Evolutionary conservation across 2,888 invertebrate species (phyloP).

Genomic region (Macrophya alboannulata): DNA sequence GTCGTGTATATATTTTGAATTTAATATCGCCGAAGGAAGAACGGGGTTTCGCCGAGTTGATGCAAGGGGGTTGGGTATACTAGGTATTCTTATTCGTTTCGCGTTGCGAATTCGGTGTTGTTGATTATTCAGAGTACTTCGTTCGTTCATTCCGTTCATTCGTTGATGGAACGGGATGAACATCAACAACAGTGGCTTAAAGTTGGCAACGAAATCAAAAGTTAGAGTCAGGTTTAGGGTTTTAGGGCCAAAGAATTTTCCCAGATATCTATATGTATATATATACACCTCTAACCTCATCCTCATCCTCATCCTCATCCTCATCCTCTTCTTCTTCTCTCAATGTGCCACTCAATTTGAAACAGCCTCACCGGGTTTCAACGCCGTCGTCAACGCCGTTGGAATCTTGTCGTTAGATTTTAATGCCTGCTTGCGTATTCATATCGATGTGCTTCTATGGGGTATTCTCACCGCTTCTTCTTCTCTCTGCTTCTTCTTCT

Average conservation of each 20-base stretch:
- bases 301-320: background rate
- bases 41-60: background rate
- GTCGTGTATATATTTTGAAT: background rate
- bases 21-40: background rate
- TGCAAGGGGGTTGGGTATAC: background rate
- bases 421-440: constrained; percentile 53
- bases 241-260: background rate
- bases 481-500: background rate
- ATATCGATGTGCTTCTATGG: constrained; percentile 46
- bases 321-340: background rate
- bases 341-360: constrained; percentile 47
- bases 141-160: background rate
- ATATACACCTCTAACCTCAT: background rate
- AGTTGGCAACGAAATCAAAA: constrained; percentile 43
- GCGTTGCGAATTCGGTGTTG: background rate
- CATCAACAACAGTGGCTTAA: constrained; percentile 20
- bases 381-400: background rate
- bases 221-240: background rate
- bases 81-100: background rate
- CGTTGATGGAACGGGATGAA: background rate
- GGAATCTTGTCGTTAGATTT: constrained; percentile 46
- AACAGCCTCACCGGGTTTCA: constrained; percentile 29
- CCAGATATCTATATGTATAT: too few species aligned
- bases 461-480: background rate
- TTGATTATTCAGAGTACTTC: constrained; percentile 4